phyloP scores from a whole-genome alignment of 2,797 vertebrate species.

The Scleropages formosus region DNA sequence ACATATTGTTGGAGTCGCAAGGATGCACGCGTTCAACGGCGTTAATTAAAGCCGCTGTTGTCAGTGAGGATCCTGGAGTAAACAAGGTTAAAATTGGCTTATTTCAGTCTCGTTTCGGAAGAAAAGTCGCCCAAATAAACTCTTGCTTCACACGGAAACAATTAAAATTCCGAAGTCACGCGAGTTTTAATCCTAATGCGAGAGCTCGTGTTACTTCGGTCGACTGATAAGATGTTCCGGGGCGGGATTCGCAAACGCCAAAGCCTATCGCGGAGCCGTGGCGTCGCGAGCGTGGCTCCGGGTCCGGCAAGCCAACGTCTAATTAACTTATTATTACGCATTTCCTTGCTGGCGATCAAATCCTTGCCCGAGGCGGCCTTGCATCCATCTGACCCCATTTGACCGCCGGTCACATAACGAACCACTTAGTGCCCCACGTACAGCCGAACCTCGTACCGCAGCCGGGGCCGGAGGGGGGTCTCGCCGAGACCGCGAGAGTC shows the following conservation, averaged over 20 bases:
- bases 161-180: constrained; percentile 33
- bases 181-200: constrained; percentile 59
- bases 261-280: constrained; percentile 50
- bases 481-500: constrained; percentile 40
- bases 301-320: constrained; percentile 65
- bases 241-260: constrained; percentile 53
- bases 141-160: constrained; percentile 16
- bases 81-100: constrained; percentile 45
- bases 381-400: constrained; percentile 71
- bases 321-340: constrained; percentile 69
- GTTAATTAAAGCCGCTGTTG: constrained; percentile 45
- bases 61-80: constrained; percentile 36
- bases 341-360: constrained; percentile 65
- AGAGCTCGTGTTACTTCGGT: constrained; percentile 48
- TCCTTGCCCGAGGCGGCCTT: constrained; percentile 59
- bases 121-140: constrained; percentile 30
- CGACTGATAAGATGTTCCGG: constrained; percentile 52
- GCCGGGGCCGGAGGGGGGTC: constrained; percentile 43
- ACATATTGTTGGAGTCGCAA: constrained; percentile 44
- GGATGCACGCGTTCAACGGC: constrained; percentile 31
- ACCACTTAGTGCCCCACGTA: constrained; percentile 66
- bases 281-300: constrained; percentile 54
- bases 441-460: constrained; percentile 51
- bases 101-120: constrained; percentile 36
- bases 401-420: constrained; percentile 70